Evolutionary conservation across 2,113 vertebrate genomes (phyloP).

Genomic region (Alaudala cheleensis): DNA sequence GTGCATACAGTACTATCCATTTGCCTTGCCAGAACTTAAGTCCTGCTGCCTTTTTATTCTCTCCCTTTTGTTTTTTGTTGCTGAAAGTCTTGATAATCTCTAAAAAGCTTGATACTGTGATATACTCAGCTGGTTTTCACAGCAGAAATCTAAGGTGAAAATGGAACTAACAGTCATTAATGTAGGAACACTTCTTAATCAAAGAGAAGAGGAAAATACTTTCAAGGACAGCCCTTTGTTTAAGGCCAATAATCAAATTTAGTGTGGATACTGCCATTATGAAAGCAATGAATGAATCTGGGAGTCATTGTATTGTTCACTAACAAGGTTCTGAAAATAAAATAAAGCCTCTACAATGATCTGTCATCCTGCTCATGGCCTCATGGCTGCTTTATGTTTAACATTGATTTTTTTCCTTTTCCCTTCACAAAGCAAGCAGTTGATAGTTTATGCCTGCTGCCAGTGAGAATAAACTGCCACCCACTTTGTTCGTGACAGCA

Average conservation of each 20-base stretch:
- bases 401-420: background rate
- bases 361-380: slow-evolving; percentile 6
- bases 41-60: background rate
- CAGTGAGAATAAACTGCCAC: slow-evolving; percentile 50
- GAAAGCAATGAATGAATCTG: slow-evolving; percentile 1
- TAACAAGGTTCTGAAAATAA: slow-evolving; percentile 32
- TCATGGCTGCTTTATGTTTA: slow-evolving; percentile 23
- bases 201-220: background rate
- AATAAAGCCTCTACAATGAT: slow-evolving; percentile 20
- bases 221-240: background rate
- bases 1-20: background rate
- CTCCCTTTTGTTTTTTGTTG: background rate
- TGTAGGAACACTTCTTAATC: background rate
- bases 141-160: background rate
- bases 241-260: background rate
- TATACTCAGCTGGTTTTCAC: background rate
- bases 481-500: background rate
- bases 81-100: background rate
- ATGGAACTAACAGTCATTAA: background rate
- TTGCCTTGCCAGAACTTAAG: background rate
- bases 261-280: background rate
- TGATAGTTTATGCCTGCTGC: slow-evolving; percentile 41
- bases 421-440: background rate
- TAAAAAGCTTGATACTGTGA: background rate
- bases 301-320: background rate